These are phyloP conservation scores for Trogon surrucura DNA, from an alignment of 2,113 vertebrate genomes.

Conservation along the genomic window DNA sequence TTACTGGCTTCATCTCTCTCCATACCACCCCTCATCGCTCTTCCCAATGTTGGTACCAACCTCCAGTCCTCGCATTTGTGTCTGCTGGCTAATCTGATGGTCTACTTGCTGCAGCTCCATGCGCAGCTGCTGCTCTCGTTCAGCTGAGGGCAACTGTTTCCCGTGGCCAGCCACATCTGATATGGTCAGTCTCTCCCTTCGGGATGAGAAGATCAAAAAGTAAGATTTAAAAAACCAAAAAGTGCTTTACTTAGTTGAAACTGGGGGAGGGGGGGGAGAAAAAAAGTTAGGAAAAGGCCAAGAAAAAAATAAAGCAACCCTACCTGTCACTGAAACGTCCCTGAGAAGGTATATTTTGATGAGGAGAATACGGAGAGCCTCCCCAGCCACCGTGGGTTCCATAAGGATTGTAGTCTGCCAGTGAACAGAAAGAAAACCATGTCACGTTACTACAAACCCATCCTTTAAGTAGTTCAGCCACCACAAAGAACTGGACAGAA, in stretches of 20 bases:
- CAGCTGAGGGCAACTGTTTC: constrained; percentile 82
- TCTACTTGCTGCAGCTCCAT: constrained; percentile 96
- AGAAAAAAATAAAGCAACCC: not conserved
- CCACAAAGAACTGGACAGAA: not conserved
- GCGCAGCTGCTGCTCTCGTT: constrained; percentile 93
- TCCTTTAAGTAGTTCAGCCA: not conserved
- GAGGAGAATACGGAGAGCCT: constrained; percentile 86
- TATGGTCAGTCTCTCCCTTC: constrained; percentile 77
- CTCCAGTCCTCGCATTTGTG: constrained; percentile 90
- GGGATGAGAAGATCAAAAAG: not conserved
- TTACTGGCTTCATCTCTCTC: not conserved
- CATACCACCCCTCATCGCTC: not conserved
- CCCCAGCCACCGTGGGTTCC: constrained; percentile 89
- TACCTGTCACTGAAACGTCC: constrained; percentile 95
- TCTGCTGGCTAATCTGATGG: constrained; percentile 97
- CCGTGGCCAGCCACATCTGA: constrained; percentile 76
- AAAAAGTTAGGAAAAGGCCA: not conserved
- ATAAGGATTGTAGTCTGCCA: constrained; percentile 87
- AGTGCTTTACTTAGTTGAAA: not conserved
- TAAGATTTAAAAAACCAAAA: not conserved
- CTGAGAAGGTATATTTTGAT: constrained; percentile 90
- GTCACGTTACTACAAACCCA: not conserved
- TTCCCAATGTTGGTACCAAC: constrained; percentile 61
- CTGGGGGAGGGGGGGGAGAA: too few species aligned
- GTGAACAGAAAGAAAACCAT: not conserved